Conservation (phyloP, 2,888 invertebrate species). For the Cantharis rustica region DNA sequence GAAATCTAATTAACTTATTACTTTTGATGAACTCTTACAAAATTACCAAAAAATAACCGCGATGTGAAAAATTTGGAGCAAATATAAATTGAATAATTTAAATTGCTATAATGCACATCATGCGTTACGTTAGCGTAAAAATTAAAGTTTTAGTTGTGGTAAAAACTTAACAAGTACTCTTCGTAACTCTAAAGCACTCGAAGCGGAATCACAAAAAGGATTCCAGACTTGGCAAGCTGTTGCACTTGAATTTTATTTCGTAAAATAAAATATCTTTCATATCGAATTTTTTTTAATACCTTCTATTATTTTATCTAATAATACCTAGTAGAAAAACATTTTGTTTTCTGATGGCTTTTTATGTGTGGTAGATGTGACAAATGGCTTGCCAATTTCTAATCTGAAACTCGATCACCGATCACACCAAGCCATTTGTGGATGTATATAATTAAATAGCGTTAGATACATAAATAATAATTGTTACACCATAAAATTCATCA, state of each 20-base stretch:
- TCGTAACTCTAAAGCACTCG: not conserved
- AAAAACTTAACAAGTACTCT: not conserved
- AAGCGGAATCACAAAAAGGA: not conserved
- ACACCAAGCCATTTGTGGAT: too few species aligned
- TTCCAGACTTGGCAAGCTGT: not conserved
- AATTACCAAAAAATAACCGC: not conserved
- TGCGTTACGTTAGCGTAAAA: not conserved
- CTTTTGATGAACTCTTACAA: not conserved
- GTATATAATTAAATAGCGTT: not conserved
- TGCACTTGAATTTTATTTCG: not conserved
- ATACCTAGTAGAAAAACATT: too few species aligned
- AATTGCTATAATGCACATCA: not conserved
- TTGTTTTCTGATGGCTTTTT: too few species aligned
- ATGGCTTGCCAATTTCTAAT: too few species aligned
- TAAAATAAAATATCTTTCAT: not conserved
- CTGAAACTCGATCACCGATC: too few species aligned
- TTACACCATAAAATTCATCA: not conserved
- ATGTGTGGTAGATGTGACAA: too few species aligned
- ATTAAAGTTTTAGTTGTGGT: not conserved
- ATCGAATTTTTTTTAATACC: not conserved
- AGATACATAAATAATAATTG: not conserved
- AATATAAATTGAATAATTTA: not conserved
- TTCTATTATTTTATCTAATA: too few species aligned
- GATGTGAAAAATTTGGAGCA: not conserved
- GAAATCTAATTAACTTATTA: constrained; percentile 6